phyloP scores from a whole-genome alignment of 1,140 invertebrate species.

The Macrostomum lignano region DNA sequence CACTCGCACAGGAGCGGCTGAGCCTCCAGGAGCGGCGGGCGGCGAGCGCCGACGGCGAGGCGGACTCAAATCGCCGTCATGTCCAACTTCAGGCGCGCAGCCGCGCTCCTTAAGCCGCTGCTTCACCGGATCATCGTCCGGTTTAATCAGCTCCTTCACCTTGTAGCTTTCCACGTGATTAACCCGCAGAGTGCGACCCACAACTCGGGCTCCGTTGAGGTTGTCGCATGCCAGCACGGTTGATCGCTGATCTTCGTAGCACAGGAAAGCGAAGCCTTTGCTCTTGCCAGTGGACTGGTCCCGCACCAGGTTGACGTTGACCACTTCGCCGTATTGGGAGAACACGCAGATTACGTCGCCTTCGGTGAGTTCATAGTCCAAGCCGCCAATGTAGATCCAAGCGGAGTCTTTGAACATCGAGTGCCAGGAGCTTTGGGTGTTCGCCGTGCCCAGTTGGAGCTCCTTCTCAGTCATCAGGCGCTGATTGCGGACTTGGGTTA shows the following conservation, averaged over 20 bases:
- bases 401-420: slow-evolving; percentile 81
- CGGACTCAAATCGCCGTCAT: too few relatives aligned
- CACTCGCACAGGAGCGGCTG: too few relatives aligned
- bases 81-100: not conserved
- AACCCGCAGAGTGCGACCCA: not conserved
- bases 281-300: slow-evolving; percentile 77
- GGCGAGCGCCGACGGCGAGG: too few relatives aligned
- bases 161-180: slow-evolving; percentile 80
- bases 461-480: too few relatives aligned
- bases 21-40: too few relatives aligned
- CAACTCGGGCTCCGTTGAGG: slow-evolving; percentile 66
- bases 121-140: slow-evolving; percentile 36
- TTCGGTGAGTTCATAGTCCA: slow-evolving; percentile 76
- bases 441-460: not conserved
- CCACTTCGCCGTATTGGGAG: slow-evolving; percentile 93
- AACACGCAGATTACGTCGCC: slow-evolving; percentile 85
- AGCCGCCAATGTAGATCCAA: slow-evolving; percentile 84
- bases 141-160: slow-evolving; percentile 56
- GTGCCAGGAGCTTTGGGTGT: slow-evolving; percentile 63
- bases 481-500: too few relatives aligned
- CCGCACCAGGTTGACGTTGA: slow-evolving; percentile 73
- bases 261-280: slow-evolving; percentile 80
- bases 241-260: slow-evolving; percentile 88
- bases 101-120: not conserved
- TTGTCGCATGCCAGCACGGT: slow-evolving; percentile 84